phyloP scores from a whole-genome alignment of 1,140 invertebrate genomes.

The Drosophila kurseongensis region DNA sequence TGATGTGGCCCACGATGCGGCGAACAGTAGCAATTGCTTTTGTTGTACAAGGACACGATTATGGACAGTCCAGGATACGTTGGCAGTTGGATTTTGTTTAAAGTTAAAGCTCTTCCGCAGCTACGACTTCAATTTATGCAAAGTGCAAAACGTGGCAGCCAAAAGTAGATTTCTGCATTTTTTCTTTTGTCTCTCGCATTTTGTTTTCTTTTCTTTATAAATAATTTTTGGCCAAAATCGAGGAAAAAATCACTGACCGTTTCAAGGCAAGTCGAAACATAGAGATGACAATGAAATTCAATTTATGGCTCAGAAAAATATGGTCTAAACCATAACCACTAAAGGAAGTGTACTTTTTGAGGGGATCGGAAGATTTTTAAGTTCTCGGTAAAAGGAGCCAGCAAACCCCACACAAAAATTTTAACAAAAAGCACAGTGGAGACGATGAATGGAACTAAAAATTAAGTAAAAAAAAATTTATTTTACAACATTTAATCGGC shows the following conservation, averaged over 20 bases:
- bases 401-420: constrained; percentile 27
- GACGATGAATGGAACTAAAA: no score
- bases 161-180: constrained; percentile 38
- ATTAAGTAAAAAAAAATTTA: no score
- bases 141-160: constrained; percentile 73
- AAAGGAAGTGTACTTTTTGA: constrained; percentile 21
- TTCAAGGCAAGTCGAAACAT: constrained; percentile 36
- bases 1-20: constrained; percentile 71
- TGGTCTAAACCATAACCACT: constrained; percentile 57
- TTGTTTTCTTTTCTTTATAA: constrained; percentile 53
- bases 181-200: constrained; percentile 44
- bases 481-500: no score
- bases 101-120: background rate
- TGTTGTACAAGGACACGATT: constrained; percentile 83
- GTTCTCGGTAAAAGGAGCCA: constrained; percentile 24
- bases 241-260: constrained; percentile 13
- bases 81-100: background rate
- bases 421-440: constrained; percentile 9
- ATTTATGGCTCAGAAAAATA: constrained; percentile 56
- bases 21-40: constrained; percentile 84
- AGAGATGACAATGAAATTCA: constrained; percentile 39
- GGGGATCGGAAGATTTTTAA: constrained; percentile 13
- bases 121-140: constrained; percentile 68
- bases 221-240: constrained; percentile 43
- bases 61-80: constrained; percentile 35